Percentiles rank a stretch among this genome's conserved stretches.
These are phyloP conservation scores for Ciconia nigra DNA, from an alignment of 2,797 vertebrate genomes.

Conservation along the genomic window DNA sequence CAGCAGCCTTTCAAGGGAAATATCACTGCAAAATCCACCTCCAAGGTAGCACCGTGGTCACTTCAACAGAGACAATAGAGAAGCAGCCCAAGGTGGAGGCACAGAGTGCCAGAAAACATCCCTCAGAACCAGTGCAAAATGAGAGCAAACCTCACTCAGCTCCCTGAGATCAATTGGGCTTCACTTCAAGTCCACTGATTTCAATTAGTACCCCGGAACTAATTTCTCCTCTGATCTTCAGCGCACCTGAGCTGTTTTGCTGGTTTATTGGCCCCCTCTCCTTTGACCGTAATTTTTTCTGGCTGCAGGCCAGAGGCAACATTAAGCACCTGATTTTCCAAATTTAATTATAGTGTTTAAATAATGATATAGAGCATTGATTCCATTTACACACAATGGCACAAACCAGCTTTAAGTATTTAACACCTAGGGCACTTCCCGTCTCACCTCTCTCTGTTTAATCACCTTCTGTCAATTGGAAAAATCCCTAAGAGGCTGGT, in stretches of 20 bases:
- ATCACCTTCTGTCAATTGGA: slow-evolving; percentile 57
- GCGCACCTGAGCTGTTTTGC: background rate
- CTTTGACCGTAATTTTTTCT: background rate
- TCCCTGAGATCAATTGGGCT: background rate
- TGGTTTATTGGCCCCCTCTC: background rate
- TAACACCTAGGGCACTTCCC: slow-evolving; percentile 45
- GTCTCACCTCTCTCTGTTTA: slow-evolving; percentile 1
- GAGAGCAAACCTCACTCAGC: background rate
- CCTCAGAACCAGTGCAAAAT: background rate
- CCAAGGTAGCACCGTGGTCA: accelerated
- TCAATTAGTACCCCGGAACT: background rate
- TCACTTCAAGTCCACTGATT: background rate
- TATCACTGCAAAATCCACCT: background rate
- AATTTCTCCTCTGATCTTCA: slow-evolving; percentile 5
- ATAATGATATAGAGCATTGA: slow-evolving; percentile 55
- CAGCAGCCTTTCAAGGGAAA: background rate
- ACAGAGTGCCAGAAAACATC: background rate
- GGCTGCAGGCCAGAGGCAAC: slow-evolving; percentile 9
- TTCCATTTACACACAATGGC: slow-evolving; percentile 39
- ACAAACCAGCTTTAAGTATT: slow-evolving; percentile 49
- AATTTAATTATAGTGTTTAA: slow-evolving; percentile 57
- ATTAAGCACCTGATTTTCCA: slow-evolving; percentile 53
- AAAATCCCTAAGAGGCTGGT: slow-evolving; percentile 18
- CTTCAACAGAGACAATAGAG: background rate
- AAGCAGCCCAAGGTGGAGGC: background rate